A percentile compares a stretch with the other conserved stretches of the same genome.
These are phyloP conservation scores for Andrena trimmerana DNA, from an alignment of 2,888 invertebrate genomes.

Conservation along the genomic window DNA sequence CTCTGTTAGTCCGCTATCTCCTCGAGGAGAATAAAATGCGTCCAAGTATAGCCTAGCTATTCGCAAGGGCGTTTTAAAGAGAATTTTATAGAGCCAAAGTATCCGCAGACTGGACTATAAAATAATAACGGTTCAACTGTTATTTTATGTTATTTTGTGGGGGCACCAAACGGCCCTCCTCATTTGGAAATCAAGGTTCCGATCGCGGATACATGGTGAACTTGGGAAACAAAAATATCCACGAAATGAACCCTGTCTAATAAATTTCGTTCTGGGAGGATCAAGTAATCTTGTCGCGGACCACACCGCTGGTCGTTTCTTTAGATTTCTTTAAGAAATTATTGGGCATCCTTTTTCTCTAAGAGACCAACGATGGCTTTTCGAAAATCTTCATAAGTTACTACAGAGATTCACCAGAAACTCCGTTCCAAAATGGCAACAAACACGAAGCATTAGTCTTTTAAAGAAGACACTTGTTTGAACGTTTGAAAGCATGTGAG, in stretches of 20 bases:
- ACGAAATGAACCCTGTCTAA: background rate
- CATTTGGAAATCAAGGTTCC: background rate
- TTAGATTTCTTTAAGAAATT: constrained; percentile 9
- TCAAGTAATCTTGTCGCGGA: background rate
- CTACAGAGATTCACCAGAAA: no score
- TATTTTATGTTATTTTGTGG: background rate
- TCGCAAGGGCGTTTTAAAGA: background rate
- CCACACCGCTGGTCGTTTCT: constrained; percentile 2
- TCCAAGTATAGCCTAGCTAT: background rate
- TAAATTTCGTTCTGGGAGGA: constrained; percentile 18
- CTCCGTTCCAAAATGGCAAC: no score
- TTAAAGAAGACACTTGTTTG: no score
- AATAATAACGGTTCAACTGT: constrained; percentile 31
- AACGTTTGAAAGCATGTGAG: background rate
- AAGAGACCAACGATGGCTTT: background rate
- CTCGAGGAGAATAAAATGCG: constrained; percentile 14
- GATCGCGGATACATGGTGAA: background rate
- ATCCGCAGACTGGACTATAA: background rate
- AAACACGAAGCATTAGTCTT: no score
- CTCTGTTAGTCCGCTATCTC: constrained; percentile 11
- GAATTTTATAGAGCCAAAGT: constrained; percentile 13
- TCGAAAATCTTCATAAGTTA: background rate
- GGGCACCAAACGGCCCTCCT: constrained; percentile 6
- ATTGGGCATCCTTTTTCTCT: background rate
- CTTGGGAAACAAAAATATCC: background rate